Evolutionary conservation across 2,888 invertebrate genomes (phyloP).

Genomic region (Troides oblongomaculatus): DNA sequence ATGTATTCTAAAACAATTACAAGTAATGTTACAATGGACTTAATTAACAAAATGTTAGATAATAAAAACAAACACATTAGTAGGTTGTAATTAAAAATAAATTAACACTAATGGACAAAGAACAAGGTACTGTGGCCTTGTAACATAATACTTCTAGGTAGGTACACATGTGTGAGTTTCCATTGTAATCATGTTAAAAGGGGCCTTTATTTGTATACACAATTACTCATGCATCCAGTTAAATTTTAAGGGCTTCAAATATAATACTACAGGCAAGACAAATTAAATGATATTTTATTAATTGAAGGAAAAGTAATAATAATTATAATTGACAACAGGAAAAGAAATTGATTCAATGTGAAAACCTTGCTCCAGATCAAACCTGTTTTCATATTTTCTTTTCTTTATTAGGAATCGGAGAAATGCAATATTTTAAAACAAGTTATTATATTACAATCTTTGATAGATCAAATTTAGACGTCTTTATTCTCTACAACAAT

Average conservation of each 20-base stretch:
- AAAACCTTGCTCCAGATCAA: neutral
- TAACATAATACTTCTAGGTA: constrained; percentile 1
- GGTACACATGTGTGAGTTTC: neutral
- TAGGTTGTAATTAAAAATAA: constrained; percentile 20
- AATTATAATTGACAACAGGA: neutral
- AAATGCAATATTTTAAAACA: neutral
- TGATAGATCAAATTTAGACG: no score
- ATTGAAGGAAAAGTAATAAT: neutral
- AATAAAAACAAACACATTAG: neutral
- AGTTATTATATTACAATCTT: constrained; percentile 1
- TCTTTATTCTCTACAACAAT: no score
- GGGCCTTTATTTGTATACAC: neutral
- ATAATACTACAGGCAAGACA: no score
- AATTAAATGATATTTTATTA: no score
- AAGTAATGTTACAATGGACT: constrained; percentile 1
- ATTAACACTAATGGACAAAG: constrained; percentile 17
- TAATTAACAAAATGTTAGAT: constrained; percentile 3
- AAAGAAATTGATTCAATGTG: neutral
- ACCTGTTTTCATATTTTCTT: neutral
- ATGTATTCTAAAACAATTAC: neutral
- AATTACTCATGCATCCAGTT: neutral
- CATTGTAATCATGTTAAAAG: neutral
- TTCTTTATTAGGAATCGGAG: neutral
- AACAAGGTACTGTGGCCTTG: constrained; percentile 11
- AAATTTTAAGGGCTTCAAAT: no score